Percentiles rank a stretch among this genome's conserved stretches.
Conservation (phyloP, 2,797 vertebrate species). For the Salarias fasciatus region DNA sequence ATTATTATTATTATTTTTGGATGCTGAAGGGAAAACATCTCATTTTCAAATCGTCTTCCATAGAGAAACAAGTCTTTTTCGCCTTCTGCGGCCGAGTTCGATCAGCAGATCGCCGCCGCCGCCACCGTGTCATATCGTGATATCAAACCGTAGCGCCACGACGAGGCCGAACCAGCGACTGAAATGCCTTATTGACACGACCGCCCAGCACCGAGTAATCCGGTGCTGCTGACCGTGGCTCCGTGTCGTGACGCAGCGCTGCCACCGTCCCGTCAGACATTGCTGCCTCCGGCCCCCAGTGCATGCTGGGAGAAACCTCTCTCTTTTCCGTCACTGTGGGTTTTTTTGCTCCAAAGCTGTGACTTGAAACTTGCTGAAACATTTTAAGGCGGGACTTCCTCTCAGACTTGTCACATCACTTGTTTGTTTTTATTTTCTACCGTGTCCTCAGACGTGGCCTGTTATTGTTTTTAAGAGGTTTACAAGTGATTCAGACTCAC, state of each 20-base stretch:
- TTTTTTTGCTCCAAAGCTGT: slow-evolving; percentile 29
- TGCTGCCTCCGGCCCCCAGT: slow-evolving; percentile 24
- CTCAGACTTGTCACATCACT: no score
- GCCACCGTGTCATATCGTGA: not conserved
- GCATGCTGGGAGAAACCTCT: slow-evolving; percentile 49
- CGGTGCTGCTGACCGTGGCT: slow-evolving; percentile 34
- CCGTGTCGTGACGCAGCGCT: slow-evolving; percentile 27
- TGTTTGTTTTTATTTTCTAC: no score
- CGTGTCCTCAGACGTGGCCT: slow-evolving; percentile 21
- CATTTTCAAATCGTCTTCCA: slow-evolving; percentile 67
- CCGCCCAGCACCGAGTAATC: slow-evolving; percentile 45
- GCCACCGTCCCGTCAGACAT: slow-evolving; percentile 33
- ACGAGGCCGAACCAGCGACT: slow-evolving; percentile 43
- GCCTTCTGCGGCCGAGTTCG: no score
- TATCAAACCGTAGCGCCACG: not conserved
- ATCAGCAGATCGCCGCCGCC: no score
- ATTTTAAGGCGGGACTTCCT: slow-evolving; percentile 26
- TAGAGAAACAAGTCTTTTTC: slow-evolving; percentile 12
- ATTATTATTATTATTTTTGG: no score
- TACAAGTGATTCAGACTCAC: slow-evolving; percentile 19
- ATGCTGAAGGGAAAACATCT: slow-evolving; percentile 81
- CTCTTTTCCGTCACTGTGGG: no score
- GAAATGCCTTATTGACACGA: slow-evolving; percentile 60
- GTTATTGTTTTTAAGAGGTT: slow-evolving; percentile 14
- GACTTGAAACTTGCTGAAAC: slow-evolving; percentile 29